Evolutionary conservation across 2,113 vertebrate genomes (phyloP), one percentile per base, ranked within the genome.

Genomic region (Oncorhynchus gorbuscha): DNA sequence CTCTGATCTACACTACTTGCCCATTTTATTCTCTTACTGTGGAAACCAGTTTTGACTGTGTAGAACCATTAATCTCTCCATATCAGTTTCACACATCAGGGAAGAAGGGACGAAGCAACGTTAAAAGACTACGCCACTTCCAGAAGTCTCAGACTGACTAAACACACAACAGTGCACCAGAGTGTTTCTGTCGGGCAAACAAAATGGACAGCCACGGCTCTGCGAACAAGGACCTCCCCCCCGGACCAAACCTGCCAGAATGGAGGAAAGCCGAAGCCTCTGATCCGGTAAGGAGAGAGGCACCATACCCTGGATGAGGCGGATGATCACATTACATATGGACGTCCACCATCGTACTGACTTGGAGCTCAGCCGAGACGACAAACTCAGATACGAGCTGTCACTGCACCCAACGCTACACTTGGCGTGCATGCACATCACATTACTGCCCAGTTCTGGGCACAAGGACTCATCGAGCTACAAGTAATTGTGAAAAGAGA

Each of bases 281-380:
- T 11, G 75, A 61, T 79, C 76, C 76, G 51, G 69, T 72, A 39
- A 76, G 71, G 73, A 87, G 84, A 83, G 69, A 69, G 78, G 69
- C 81, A 72, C 75, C 70, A 28, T 72, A 78, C 76, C 84, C 79
- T 8, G 79, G 76, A 84, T 83, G 73, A 69, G 81, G 35, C 22
- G 48, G 78, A 83, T 83, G 86, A 82, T 76, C 73, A 83, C 81
- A 81, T 88, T 86, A 78, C 86, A 81, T 84, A 79, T 30, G 81
- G 84, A 81, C 75, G 86, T 84, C 83, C 77, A 84, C 85, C 81
- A 85, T 82, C 70, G 62, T 84, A 80, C 49, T 24, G 71, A 64
- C 72, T 81, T 79, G 76, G 78, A 77, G 78, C 83, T 88, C 81
- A 85, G 26, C n/a, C 71, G 18, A 79, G 72, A 86, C 51, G 85